Percentiles rank a stretch among this genome's conserved stretches.
Conservation (phyloP, 2,113 vertebrate genomes). For the Campylomormyrus tamandua region DNA sequence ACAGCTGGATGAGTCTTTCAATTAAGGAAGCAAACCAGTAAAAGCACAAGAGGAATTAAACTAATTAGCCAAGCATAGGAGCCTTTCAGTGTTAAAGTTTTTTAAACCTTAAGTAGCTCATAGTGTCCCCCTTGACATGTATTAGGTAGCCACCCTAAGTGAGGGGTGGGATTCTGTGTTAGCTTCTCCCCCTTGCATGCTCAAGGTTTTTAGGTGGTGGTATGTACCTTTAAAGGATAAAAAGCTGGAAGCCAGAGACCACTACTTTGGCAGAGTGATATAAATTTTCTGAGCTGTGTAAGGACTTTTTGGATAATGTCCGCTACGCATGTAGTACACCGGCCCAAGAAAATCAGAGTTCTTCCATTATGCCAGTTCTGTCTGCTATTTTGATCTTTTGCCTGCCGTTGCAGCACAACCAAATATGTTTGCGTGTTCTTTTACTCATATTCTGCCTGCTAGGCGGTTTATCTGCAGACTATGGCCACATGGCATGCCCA, state of each 20-base stretch:
- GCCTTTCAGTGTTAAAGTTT: too few relatives aligned
- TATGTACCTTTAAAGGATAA: background rate
- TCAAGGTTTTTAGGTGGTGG: background rate
- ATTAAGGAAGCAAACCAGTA: too few relatives aligned
- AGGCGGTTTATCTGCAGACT: background rate
- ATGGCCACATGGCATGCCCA: background rate
- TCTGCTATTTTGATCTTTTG: background rate
- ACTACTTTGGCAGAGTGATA: background rate
- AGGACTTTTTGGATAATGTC: background rate
- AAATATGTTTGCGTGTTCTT: background rate
- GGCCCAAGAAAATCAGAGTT: background rate
- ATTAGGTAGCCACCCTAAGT: too few relatives aligned
- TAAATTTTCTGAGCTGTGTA: background rate
- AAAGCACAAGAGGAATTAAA: too few relatives aligned
- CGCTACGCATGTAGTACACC: background rate
- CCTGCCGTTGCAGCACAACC: background rate
- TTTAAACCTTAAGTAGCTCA: too few relatives aligned
- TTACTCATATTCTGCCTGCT: background rate
- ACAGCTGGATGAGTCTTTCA: too few relatives aligned
- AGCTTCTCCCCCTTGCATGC: background rate
- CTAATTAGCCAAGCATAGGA: too few relatives aligned
- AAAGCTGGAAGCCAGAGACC: background rate
- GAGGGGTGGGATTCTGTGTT: background rate
- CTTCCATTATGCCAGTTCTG: background rate
- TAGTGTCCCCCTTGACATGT: too few relatives aligned